Evolutionary conservation across 2,797 vertebrate genomes (phyloP).

Genomic region (Microctenopoma steveboyesi): DNA sequence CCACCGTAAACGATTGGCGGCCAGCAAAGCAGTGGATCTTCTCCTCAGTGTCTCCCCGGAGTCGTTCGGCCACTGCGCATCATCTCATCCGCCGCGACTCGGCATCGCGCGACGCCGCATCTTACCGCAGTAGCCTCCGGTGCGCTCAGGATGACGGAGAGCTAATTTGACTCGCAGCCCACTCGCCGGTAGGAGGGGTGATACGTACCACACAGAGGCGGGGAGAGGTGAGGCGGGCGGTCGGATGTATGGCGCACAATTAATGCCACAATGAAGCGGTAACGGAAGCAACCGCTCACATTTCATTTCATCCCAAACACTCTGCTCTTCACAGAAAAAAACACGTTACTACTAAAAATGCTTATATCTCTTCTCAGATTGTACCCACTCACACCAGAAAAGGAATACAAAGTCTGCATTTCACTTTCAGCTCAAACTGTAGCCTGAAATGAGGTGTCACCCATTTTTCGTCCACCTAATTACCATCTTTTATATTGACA

Average conservation of each 20-base stretch:
- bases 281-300: too few species aligned
- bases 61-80: conserved; percentile 61
- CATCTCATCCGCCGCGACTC: conserved; percentile 33
- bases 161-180: conserved; percentile 73
- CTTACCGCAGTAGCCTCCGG: conserved; percentile 78
- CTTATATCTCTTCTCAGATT: too few species aligned
- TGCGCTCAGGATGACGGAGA: conserved; percentile 69
- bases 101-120: conserved; percentile 66
- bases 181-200: conserved; percentile 63
- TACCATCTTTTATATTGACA: too few species aligned
- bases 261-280: conserved; percentile 30
- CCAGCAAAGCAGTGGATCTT: background rate
- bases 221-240: conserved; percentile 31
- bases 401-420: too few species aligned
- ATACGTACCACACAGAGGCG: conserved; percentile 46
- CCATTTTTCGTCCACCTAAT: too few species aligned
- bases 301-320: too few species aligned
- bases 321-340: too few species aligned
- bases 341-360: too few species aligned
- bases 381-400: too few species aligned
- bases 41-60: background rate
- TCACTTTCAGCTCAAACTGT: too few species aligned
- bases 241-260: conserved; percentile 36
- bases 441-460: too few species aligned
- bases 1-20: conserved; percentile 16